phyloP scores from a whole-genome alignment of 2,888 invertebrate genomes.

The Plutella xylostella region DNA sequence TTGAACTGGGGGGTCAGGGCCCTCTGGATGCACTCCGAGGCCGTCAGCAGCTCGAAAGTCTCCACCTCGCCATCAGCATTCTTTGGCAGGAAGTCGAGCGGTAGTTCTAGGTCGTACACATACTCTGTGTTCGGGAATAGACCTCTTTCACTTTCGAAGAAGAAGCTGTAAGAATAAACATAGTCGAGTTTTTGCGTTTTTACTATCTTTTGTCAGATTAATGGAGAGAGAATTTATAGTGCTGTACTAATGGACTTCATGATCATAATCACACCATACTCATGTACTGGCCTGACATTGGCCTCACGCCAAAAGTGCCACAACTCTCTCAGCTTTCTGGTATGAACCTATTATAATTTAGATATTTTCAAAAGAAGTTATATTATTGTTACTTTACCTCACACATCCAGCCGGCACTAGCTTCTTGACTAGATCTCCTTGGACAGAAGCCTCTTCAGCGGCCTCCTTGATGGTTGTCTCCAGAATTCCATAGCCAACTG shows the following conservation, averaged over 20 bases:
- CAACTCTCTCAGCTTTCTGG: too few relatives aligned
- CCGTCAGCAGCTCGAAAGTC: constrained; percentile 87
- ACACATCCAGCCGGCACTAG: constrained; percentile 84
- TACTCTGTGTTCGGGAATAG: constrained; percentile 95
- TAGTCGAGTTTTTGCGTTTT: background rate
- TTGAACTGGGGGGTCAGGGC: constrained; percentile 89
- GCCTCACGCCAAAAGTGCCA: too few relatives aligned
- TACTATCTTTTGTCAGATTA: background rate
- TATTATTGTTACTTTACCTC: too few relatives aligned
- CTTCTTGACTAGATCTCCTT: constrained; percentile 80
- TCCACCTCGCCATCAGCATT: constrained; percentile 96
- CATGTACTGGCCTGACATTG: too few relatives aligned
- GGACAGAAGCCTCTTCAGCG: constrained; percentile 93
- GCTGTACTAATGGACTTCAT: too few relatives aligned
- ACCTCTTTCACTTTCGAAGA: constrained; percentile 93
- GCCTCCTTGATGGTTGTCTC: constrained; percentile 95
- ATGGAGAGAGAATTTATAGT: too few relatives aligned
- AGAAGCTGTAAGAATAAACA: constrained; percentile 72
- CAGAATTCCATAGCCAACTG: constrained; percentile 87
- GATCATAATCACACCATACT: too few relatives aligned
- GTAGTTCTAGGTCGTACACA: constrained; percentile 92
- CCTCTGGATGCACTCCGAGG: constrained; percentile 84
- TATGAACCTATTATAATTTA: too few relatives aligned
- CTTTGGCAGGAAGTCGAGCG: constrained; percentile 89
- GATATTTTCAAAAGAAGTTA: too few relatives aligned